These are phyloP conservation scores for Hirundo rustica DNA, from an alignment of 2,797 vertebrate genomes.

Conservation along the genomic window DNA sequence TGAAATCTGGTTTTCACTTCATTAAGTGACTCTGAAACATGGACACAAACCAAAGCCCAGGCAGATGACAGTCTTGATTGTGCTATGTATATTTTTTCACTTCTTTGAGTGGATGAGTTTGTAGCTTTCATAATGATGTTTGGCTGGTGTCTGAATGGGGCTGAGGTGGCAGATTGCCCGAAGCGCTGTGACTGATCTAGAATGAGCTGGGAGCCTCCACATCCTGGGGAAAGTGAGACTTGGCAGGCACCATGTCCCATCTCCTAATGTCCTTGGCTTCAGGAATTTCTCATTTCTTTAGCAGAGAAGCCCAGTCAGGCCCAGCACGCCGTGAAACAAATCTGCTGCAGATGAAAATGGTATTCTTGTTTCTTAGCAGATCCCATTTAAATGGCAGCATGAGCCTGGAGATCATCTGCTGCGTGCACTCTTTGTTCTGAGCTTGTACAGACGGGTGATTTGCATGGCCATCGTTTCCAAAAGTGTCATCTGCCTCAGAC, in stretches of 20 bases:
- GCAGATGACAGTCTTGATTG: constrained; percentile 23
- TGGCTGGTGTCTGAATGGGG: neutral
- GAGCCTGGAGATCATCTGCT: constrained; percentile 38
- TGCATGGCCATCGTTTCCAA: constrained; percentile 47
- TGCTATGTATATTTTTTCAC: neutral
- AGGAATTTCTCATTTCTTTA: constrained; percentile 23
- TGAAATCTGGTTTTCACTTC: constrained; percentile 5
- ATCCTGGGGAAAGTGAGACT: neutral
- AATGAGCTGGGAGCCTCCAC: neutral
- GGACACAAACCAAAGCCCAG: constrained; percentile 20
- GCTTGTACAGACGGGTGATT: constrained; percentile 22
- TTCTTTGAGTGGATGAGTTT: neutral
- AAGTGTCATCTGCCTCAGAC: constrained; percentile 46
- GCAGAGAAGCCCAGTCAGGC: constrained; percentile 6
- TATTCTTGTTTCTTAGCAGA: constrained; percentile 31
- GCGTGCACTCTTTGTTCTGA: neutral
- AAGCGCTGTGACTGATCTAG: neutral
- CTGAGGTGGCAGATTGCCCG: constrained; percentile 19
- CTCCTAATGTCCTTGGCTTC: constrained; percentile 46
- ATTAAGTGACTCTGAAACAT: constrained; percentile 2
- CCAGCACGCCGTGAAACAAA: neutral
- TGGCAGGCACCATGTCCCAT: neutral
- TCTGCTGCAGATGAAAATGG: constrained; percentile 21
- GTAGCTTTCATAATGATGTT: constrained; percentile 4
- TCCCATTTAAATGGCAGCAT: constrained; percentile 42